Base-by-base conservation (phyloP, 2,113 vertebrate genomes). In the Odobenus rosmarus region DNA sequence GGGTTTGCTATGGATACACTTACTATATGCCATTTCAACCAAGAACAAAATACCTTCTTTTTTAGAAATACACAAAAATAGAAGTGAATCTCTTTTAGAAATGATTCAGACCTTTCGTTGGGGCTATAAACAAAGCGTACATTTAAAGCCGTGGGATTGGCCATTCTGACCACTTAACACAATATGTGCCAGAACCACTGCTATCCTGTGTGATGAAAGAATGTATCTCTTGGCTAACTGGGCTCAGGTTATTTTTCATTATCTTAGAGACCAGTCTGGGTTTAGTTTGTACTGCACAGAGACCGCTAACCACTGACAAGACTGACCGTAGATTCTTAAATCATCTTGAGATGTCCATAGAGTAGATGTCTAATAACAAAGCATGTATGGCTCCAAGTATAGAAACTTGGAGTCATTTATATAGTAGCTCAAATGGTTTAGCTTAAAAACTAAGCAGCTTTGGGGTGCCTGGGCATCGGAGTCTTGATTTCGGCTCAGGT, bases 21-120 rank as follows among this genome's bases (percentile, higher is more conserved):
- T 69, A 28, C 6, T 28, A 2, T 1, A 1, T 1, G 1, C 26
- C 46, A 18, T n/a, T 67, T 15, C 7, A 33, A 74, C 57, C 8
- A 33, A 24, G n/a, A 14, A 26, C 72, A 57, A 67, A 64, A 74
- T n/a, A 3, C 33, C 16, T 24, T 76, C 13, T 77, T 8, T 55
- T 71, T 62, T 14, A 90, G 42, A 91, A 83, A 36, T 46, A 16
- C 0, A 24, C 2, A 7, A 77, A 76, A 76, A 76, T 31, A 77
- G 74, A 49, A 76, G 72, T 76, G 10, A 31, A 55, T 81, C 15
- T 71, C 10, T 55, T 62, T 49, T 5, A 87, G 42, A 91, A 77
- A 33, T 33, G 11, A 7, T 51, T 57, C 49, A 42, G 3, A 13
- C 59, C 49, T 71, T 64, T 46, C 55, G 46, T 36, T 33, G 28